phyloP scores from a whole-genome alignment of 2,113 vertebrate species.

The Perca fluviatilis region DNA sequence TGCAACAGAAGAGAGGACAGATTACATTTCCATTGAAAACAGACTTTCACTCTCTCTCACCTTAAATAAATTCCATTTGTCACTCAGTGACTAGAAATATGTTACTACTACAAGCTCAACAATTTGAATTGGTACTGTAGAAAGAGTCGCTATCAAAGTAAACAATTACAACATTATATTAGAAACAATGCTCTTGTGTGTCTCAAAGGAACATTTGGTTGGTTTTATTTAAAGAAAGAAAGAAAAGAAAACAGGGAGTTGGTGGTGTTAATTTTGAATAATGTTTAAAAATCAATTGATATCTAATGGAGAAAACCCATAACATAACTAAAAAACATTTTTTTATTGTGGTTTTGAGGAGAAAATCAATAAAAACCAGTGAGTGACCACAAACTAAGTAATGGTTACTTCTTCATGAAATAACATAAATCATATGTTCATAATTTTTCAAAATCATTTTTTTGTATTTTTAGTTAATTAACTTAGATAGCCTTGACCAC shows the following conservation, averaged over 20 bases:
- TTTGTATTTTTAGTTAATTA: not conserved
- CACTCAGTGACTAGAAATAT: not conserved
- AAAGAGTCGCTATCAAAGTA: not conserved
- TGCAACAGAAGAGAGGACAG: conserved; percentile 41
- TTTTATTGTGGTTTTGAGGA: too few relatives aligned
- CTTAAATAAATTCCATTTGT: not conserved
- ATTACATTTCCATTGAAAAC: conserved; percentile 47
- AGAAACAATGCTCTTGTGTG: not conserved
- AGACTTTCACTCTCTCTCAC: conserved; percentile 30
- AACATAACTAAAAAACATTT: too few relatives aligned
- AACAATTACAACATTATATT: not conserved
- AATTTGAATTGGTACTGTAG: not conserved
- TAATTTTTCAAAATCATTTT: not conserved
- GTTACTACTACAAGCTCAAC: conserved; percentile 5
- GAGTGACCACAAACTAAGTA: not conserved
- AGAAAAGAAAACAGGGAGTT: too few relatives aligned
- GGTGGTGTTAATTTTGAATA: too few relatives aligned
- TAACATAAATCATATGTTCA: not conserved
- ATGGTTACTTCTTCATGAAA: not conserved
- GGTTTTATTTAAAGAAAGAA: not conserved
- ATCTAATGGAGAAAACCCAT: too few relatives aligned
- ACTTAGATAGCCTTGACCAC: not conserved
- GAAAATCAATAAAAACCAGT: too few relatives aligned
- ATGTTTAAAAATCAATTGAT: too few relatives aligned
- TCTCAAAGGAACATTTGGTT: not conserved